phyloP scores from a whole-genome alignment of 2,888 invertebrate species.

The Cheilosia scutellata region DNA sequence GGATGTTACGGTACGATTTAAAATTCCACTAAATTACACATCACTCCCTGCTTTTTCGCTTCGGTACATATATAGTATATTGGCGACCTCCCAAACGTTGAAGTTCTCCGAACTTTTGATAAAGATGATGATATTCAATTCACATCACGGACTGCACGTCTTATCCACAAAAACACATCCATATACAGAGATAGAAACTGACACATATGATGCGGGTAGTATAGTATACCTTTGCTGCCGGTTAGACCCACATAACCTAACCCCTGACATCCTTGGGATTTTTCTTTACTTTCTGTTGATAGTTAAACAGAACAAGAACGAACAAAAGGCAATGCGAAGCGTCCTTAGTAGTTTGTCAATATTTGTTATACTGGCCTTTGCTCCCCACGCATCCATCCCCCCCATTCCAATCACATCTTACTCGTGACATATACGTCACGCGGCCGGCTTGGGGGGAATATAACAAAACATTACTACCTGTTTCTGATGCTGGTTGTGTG shows the following conservation, averaged over 20 bases:
- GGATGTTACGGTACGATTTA: conserved; percentile 57
- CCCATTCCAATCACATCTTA: conserved; percentile 4
- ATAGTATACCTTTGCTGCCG: conserved; percentile 10
- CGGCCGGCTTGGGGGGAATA: not conserved
- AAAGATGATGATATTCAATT: conserved; percentile 66
- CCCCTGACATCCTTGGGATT: conserved; percentile 68
- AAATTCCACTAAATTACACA: conserved; percentile 73
- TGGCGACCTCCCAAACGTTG: conserved; percentile 45
- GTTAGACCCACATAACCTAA: conserved; percentile 59
- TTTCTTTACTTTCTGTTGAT: conserved; percentile 42
- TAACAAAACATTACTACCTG: conserved; percentile 61
- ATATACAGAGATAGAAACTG: conserved; percentile 13
- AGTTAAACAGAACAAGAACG: conserved; percentile 45
- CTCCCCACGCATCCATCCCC: conserved; percentile 21
- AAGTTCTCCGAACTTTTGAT: conserved; percentile 63
- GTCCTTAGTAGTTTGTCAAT: conserved; percentile 71
- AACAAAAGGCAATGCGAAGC: conserved; percentile 58
- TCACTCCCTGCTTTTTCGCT: conserved; percentile 20
- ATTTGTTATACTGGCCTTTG: conserved; percentile 65
- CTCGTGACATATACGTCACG: conserved; percentile 59
- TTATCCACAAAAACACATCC: conserved; percentile 50
- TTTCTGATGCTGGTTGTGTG: conserved; percentile 43
- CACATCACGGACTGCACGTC: conserved; percentile 72
- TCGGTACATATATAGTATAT: conserved; percentile 9
- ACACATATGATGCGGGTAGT: conserved; percentile 66